A percentile compares a stretch with the other conserved stretches of the same genome.
phyloP scores from a whole-genome alignment of 1,140 invertebrate species.

The Pogonus chalceus region DNA sequence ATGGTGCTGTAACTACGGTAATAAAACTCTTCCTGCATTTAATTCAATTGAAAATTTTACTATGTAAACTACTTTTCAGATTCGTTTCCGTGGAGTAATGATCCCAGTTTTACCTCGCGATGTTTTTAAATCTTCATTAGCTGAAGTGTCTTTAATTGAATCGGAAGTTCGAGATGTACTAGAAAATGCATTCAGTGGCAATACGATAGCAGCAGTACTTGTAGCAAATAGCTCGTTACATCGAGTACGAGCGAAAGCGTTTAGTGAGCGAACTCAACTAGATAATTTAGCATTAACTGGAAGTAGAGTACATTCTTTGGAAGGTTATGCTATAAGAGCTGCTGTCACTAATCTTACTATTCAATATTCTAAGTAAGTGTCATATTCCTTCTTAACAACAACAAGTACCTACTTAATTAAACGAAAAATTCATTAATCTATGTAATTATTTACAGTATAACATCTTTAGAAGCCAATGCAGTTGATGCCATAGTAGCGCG shows the following conservation, averaged over 20 bases:
- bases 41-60: too few species aligned
- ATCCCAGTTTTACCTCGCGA: slow-evolving; percentile 45
- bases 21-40: too few species aligned
- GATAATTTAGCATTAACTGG: slow-evolving; percentile 48
- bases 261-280: slow-evolving; percentile 51
- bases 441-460: slow-evolving; percentile 44
- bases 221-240: slow-evolving; percentile 50
- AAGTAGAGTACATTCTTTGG: slow-evolving; percentile 45
- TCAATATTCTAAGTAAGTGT: slow-evolving; percentile 50
- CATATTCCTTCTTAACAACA: background rate
- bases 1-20: slow-evolving; percentile 49
- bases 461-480: slow-evolving; percentile 46
- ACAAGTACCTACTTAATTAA: slow-evolving; percentile 11
- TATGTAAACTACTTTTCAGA: slow-evolving; percentile 47
- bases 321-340: slow-evolving; percentile 49
- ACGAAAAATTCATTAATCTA: slow-evolving; percentile 6
- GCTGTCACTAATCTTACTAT: slow-evolving; percentile 54
- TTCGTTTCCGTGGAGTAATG: slow-evolving; percentile 50
- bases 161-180: slow-evolving; percentile 44
- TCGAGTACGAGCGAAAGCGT: slow-evolving; percentile 49
- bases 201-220: slow-evolving; percentile 47
- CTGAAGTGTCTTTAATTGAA: slow-evolving; percentile 47
- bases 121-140: slow-evolving; percentile 53
- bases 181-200: slow-evolving; percentile 52
- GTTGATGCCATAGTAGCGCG: slow-evolving; percentile 51